Conservation (phyloP, 2,888 invertebrate species). For the Drosophila algonquin region DNA sequence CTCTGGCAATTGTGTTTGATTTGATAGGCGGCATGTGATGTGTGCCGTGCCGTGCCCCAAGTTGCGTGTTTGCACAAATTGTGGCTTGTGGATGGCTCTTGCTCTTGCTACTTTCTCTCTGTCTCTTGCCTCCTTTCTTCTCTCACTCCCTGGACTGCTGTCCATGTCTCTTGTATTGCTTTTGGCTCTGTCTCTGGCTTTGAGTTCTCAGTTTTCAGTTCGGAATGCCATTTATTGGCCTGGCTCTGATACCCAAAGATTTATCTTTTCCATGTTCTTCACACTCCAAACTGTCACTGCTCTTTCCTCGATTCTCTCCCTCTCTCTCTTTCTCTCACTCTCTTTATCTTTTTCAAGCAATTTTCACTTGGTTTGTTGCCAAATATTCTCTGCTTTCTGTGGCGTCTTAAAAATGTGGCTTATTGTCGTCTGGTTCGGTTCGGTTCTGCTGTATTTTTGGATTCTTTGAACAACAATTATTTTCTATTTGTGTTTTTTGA, state of each 20-base stretch:
- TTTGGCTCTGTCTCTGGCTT: background rate
- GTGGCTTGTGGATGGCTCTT: slow-evolving; percentile 37
- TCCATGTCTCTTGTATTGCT: slow-evolving; percentile 1
- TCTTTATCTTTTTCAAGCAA: background rate
- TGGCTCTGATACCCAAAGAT: slow-evolving; percentile 17
- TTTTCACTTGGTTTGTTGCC: slow-evolving; percentile 30
- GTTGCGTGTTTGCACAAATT: slow-evolving; percentile 50
- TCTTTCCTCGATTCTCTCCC: background rate
- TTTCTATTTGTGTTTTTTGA: slow-evolving; percentile 74
- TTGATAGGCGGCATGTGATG: slow-evolving; percentile 30
- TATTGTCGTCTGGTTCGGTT: slow-evolving; percentile 21
- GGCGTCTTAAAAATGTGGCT: slow-evolving; percentile 40
- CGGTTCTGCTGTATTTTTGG: slow-evolving; percentile 9
- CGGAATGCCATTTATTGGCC: slow-evolving; percentile 33
- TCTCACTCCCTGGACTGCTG: background rate
- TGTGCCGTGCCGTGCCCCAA: slow-evolving; percentile 1
- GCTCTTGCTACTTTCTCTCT: background rate
- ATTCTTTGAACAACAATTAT: slow-evolving; percentile 62
- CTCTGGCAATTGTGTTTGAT: slow-evolving; percentile 53
- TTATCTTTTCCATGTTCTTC: slow-evolving; percentile 21
- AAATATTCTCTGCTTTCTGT: slow-evolving; percentile 21
- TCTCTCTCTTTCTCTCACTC: background rate
- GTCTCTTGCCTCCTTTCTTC: background rate
- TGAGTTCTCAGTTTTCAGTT: background rate
- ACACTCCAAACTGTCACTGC: slow-evolving; percentile 10